These are phyloP conservation scores for Gavia stellata DNA, from an alignment of 2,113 vertebrate species.

Conservation along the genomic window DNA sequence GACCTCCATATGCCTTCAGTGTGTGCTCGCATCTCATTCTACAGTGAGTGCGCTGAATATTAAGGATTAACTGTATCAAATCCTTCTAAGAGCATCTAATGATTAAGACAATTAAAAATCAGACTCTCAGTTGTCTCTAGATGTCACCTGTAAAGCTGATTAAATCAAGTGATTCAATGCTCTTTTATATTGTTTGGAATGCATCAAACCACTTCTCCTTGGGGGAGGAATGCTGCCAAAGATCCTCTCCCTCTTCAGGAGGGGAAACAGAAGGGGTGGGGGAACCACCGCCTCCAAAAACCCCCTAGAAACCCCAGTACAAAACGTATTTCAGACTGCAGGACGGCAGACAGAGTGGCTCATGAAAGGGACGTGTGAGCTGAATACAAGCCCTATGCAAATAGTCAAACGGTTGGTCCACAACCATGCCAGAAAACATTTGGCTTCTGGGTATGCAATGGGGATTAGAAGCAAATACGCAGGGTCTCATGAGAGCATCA, in stretches of 20 bases:
- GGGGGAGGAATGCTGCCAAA: not conserved
- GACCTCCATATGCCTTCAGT: not conserved
- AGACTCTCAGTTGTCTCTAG: not conserved
- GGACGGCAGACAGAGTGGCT: not conserved
- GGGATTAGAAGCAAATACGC: not conserved
- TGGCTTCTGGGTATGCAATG: not conserved
- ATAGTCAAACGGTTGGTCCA: accelerated
- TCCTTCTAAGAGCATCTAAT: slow-evolving; percentile 15
- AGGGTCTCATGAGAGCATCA: not conserved
- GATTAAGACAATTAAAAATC: slow-evolving; percentile 41
- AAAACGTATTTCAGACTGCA: not conserved
- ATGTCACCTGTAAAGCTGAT: slow-evolving; percentile 20
- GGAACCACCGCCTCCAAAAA: not conserved
- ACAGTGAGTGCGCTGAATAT: not conserved
- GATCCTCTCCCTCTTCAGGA: not conserved
- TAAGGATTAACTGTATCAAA: slow-evolving; percentile 2
- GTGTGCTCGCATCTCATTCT: not conserved
- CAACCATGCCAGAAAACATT: not conserved
- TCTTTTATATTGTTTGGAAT: not conserved
- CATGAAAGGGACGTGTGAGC: not conserved
- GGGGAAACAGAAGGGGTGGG: not conserved
- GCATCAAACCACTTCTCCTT: not conserved
- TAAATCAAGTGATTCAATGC: not conserved
- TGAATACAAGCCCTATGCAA: not conserved
- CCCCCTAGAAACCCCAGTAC: not conserved